Conservation (phyloP, 2,113 vertebrate genomes). For the Mormyrus lacerda region DNA sequence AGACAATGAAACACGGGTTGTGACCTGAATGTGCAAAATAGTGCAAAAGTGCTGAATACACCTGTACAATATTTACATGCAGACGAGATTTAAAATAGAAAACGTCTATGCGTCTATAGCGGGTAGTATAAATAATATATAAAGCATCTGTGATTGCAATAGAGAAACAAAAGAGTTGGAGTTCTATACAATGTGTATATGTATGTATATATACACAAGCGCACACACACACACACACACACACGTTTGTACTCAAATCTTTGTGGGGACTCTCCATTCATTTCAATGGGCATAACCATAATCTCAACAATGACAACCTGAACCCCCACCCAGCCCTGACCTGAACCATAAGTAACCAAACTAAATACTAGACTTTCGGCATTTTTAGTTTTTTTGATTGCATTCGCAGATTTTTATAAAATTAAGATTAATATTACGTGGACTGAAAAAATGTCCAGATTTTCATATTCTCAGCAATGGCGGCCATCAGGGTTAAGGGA, state of each 20-base stretch:
- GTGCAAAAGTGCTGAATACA: neutral
- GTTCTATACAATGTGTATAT: neutral
- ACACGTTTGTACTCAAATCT: neutral
- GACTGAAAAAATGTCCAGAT: neutral
- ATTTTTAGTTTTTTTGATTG: neutral
- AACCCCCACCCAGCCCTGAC: neutral
- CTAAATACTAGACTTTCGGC: neutral
- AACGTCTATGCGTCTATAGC: neutral
- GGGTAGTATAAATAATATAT: neutral
- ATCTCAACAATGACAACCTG: neutral
- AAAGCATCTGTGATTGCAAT: neutral
- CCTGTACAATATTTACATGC: neutral
- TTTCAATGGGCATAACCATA: neutral
- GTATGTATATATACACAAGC: neutral
- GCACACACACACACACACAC: neutral
- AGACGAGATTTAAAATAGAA: neutral
- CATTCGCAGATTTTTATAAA: neutral
- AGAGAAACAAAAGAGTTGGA: neutral
- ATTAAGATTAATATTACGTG: neutral
- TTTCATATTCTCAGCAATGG: neutral
- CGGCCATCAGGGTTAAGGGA: neutral
- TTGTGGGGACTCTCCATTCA: neutral
- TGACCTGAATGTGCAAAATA: neutral
- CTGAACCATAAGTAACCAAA: too few species aligned
- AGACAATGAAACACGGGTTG: neutral